Base-by-base conservation (phyloP, 2,888 invertebrate species). In the Candidula unifasciata region DNA sequence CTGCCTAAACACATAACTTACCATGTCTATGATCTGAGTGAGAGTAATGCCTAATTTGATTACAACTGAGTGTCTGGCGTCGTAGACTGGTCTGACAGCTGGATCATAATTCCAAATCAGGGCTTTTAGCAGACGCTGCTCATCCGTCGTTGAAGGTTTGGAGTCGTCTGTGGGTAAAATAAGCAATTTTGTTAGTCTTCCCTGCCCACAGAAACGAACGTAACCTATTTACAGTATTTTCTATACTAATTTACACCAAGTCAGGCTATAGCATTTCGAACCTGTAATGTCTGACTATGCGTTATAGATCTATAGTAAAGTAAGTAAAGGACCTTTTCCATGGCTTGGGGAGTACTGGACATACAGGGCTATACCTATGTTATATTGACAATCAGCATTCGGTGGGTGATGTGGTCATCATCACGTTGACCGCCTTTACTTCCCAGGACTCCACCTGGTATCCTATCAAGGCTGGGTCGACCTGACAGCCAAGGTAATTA, bases 1-100 rank as follows among this genome's bases (percentile, higher is more conserved):
- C 44, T 44, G 44, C 44, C n/a, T n/a, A n/a, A n/a, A n/a, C n/a
- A n/a, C 66, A 68, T 8, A 68, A 91, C 92, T 90, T 84, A 93
- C 93, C 89, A 93, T 91, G 79, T 93, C 93, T 86, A 92, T 92
- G 52, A 93, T 91, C 87, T 93, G 92, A 24, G 91, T 93, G 16
- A 93, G 89, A 13, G 92, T 92, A 52, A 93, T 91, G 30, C 93
- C 92, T 18, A 93, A 87, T 44, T 89, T 89, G 33, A 93, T 91
- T 78, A 90, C 89, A 68, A 92, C 92, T 0, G 92, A 86, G 37
- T 90, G 89, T 2, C 92, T 91, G n/a, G 92, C 91, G 85, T 92
- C 92, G 82, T 88, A 91, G 27, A 93, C 93, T 0, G 93, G 92
- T n/a, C 93, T 86, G 1, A 92, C 91, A 73, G 89, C 88, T n/a